phyloP scores from a whole-genome alignment of 2,113 vertebrate species.

The Chaenocephalus aceratus region DNA sequence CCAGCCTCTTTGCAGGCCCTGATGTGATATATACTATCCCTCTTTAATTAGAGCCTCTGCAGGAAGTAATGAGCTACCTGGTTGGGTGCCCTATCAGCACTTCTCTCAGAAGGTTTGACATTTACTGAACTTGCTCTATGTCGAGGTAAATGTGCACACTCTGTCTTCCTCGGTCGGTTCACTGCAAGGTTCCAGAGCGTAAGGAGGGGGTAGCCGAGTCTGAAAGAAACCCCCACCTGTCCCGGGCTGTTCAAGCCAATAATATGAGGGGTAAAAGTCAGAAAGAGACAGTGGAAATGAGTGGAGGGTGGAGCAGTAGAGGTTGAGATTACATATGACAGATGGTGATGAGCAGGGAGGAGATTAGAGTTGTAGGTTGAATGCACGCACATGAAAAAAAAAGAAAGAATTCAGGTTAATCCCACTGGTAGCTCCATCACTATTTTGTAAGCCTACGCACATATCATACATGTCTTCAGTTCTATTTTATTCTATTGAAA shows the following conservation, averaged over 20 bases:
- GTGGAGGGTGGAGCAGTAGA: conserved; percentile 6
- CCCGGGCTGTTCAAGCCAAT: background rate
- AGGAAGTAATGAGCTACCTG: conserved; percentile 64
- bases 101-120: conserved; percentile 68
- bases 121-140: conserved; percentile 53
- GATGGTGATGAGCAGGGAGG: conserved; percentile 61
- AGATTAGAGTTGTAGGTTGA: conserved; percentile 64
- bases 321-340: conserved; percentile 56
- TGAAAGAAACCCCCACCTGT: conserved; percentile 19
- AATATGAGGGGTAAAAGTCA: conserved; percentile 25
- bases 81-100: conserved; percentile 55
- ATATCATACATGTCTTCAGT: background rate
- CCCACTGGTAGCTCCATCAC: conserved; percentile 13
- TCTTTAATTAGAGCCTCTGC: conserved; percentile 58
- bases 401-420: conserved; percentile 59
- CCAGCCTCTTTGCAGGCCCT: background rate
- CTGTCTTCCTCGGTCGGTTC: conserved; percentile 31
- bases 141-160: conserved; percentile 20
- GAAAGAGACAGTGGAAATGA: conserved; percentile 5
- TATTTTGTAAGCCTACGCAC: conserved; percentile 20
- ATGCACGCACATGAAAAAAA: conserved; percentile 1
- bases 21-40: conserved; percentile 31
- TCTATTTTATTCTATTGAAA: conserved; percentile 12
- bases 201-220: background rate
- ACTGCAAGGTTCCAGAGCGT: background rate